Conservation (phyloP, 1,140 invertebrate genomes). For the Dufourea novaeangliae region DNA sequence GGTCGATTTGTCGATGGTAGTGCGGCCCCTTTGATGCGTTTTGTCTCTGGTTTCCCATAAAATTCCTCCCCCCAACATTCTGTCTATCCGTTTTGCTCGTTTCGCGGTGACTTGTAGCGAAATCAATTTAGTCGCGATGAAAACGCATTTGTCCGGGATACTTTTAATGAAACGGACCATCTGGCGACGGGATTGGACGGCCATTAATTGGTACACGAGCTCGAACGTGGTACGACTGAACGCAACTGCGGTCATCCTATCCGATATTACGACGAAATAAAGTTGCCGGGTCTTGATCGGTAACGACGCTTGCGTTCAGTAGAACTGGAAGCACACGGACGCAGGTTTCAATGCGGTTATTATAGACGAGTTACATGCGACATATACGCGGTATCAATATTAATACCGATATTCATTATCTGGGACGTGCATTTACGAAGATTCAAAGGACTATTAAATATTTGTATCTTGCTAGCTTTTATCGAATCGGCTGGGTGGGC, state of each 20-base stretch:
- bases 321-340: neutral
- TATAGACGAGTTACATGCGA: too few relatives aligned
- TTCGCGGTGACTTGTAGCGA: slow-evolving; percentile 10
- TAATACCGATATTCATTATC: neutral
- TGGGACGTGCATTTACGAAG: neutral
- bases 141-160: slow-evolving; percentile 56
- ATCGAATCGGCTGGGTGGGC: neutral
- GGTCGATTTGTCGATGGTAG: neutral
- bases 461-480: neutral
- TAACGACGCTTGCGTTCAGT: neutral
- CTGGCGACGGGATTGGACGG: slow-evolving; percentile 21
- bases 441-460: neutral
- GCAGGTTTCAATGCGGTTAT: too few relatives aligned
- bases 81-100: neutral
- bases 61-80: neutral
- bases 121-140: slow-evolving; percentile 48
- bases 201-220: slow-evolving; percentile 51
- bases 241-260: slow-evolving; percentile 15
- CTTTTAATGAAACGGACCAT: slow-evolving; percentile 55
- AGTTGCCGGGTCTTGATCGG: neutral
- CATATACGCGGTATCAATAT: neutral
- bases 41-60: neutral
- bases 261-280: slow-evolving; percentile 36
- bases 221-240: slow-evolving; percentile 37
- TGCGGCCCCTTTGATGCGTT: neutral